Conservation (phyloP, 2,113 vertebrate species). For the Ivindomyrus marchei region DNA sequence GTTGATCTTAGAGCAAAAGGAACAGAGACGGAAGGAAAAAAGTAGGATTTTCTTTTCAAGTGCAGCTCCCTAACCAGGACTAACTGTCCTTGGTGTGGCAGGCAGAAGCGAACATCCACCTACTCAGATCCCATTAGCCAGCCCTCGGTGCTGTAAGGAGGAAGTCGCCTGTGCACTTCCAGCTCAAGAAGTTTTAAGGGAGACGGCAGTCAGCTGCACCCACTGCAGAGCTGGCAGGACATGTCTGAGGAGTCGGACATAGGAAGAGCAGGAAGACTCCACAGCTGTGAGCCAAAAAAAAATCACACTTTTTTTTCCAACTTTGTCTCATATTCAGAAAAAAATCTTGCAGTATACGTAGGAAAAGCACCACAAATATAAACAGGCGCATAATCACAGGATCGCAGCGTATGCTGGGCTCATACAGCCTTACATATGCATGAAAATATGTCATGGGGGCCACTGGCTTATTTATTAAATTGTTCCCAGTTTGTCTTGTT, state of each 20-base stretch:
- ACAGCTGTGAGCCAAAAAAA: neutral
- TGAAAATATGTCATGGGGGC: neutral
- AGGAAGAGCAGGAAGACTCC: neutral
- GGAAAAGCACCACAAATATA: neutral
- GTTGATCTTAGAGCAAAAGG: neutral
- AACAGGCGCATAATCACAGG: neutral
- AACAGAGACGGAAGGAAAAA: neutral
- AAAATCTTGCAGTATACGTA: neutral
- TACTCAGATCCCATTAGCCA: neutral
- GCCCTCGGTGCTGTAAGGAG: neutral
- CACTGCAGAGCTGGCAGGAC: neutral
- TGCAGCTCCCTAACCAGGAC: neutral
- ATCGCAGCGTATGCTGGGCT: neutral
- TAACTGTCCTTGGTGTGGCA: neutral
- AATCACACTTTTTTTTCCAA: neutral
- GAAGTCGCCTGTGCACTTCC: neutral
- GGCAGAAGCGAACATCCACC: neutral
- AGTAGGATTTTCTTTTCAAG: neutral
- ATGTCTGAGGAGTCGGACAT: neutral
- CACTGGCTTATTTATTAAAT: slow-evolving; percentile 5
- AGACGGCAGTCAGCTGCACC: neutral
- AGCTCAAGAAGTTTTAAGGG: neutral
- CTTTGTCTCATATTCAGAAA: neutral
- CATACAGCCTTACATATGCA: neutral
- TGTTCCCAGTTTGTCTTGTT: neutral